Evolutionary conservation across 2,797 vertebrate genomes (phyloP), one percentile per base, ranked within the genome.

Genomic region (Fratercula arctica): DNA sequence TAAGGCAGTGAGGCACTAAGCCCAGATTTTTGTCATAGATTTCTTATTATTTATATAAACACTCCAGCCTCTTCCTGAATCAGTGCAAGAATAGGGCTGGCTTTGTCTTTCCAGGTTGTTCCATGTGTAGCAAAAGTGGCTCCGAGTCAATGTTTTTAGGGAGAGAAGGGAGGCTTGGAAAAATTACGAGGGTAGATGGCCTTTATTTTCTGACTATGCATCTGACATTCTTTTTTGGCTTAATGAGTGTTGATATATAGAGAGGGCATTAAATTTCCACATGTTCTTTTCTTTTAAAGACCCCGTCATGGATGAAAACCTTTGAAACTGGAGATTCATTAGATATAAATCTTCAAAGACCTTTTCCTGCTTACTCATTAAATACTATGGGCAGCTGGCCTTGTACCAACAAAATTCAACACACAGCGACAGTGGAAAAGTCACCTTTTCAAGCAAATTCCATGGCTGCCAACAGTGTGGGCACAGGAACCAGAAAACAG

Each of bases 351-450:
- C 63, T 91, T 76, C 89, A n/a, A 64, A 95, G 95, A 82, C 89
- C 94, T 69, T 93, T 77, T 37, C 87, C 84, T 31, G 45, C 87
- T 31, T 85, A 68, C 77, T 87, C 61, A 6, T 72, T 95, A 79
- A 97, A 94, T 54, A 59, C 94, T 85, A 72, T 92, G 86, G 87
- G 94, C 79, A 96, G 95, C 70, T 97, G 95, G 93, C 91, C 89
- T 57, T 93, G 81, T 81, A 60, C 88, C 51, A 95, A 95, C 35
- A 90, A 92, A 84, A 75, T 24, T 51, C 37, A 77, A 24, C 88
- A 87, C 43, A 24, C 3, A 0, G 64, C 68, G 37, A 88, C 89
- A 51, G 75, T 53, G 46, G 89, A 84, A 68, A 96, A 95, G 37
- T 87, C 93, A 59, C 50, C 95, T 59, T 74, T 93, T 70, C 95